Evolutionary conservation across 2,797 vertebrate species (phyloP).

Genomic region (Sebastes matsubarae): DNA sequence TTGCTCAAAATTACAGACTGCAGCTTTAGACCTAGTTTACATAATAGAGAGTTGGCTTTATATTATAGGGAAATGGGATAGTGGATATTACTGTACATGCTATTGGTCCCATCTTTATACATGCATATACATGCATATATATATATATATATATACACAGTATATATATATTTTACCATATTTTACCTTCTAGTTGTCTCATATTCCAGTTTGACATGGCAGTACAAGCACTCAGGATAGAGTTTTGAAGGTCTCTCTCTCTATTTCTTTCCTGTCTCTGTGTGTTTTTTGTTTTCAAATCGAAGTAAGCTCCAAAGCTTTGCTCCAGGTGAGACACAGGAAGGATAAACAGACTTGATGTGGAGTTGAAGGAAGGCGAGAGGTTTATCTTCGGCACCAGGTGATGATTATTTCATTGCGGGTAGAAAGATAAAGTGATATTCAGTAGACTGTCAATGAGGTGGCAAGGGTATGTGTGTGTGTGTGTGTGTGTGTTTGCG

Average conservation of each 20-base stretch:
- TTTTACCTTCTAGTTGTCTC: neutral
- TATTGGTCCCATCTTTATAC: neutral
- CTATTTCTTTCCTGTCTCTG: neutral
- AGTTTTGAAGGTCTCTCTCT: neutral
- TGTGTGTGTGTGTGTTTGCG: neutral
- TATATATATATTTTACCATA: neutral
- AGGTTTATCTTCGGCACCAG: slow-evolving; percentile 28
- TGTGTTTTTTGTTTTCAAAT: slow-evolving; percentile 16
- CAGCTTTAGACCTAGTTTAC: neutral
- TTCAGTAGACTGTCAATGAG: slow-evolving; percentile 11
- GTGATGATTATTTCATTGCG: slow-evolving; percentile 46
- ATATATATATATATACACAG: no score
- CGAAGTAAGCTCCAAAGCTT: slow-evolving; percentile 3
- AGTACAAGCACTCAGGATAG: neutral
- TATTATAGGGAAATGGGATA: neutral
- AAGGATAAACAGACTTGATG: slow-evolving; percentile 15
- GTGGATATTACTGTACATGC: neutral
- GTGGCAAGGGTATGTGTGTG: neutral
- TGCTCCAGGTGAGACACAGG: slow-evolving; percentile 35
- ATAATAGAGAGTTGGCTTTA: neutral
- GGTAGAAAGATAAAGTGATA: slow-evolving; percentile 23
- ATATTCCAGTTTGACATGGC: neutral
- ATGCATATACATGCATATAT: neutral
- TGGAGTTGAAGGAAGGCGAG: slow-evolving; percentile 22
- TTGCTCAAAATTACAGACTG: neutral